phyloP scores from a whole-genome alignment of 2,113 vertebrate genomes.

The Nycticebus coucang region DNA sequence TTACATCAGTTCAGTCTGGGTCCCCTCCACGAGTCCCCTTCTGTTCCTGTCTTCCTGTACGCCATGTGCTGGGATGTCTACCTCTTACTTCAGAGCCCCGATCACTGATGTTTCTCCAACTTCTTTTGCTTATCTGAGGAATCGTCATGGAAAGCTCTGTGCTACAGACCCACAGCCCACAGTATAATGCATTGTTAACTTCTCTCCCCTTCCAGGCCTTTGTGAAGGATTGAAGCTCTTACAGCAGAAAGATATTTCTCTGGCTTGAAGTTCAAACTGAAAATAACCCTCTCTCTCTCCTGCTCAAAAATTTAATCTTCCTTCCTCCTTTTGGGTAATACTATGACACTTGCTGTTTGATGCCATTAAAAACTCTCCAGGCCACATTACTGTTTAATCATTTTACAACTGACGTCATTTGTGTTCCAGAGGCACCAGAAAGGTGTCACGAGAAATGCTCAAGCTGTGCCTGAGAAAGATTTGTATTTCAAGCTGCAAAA shows the following conservation, averaged over 20 bases:
- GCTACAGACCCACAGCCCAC: neutral
- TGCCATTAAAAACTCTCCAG: neutral
- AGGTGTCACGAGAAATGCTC: neutral
- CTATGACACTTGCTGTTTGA: neutral
- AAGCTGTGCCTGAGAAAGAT: neutral
- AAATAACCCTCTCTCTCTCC: neutral
- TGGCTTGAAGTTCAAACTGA: neutral
- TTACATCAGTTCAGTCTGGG: neutral
- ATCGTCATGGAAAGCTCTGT: neutral
- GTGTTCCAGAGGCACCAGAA: neutral
- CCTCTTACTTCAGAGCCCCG: neutral
- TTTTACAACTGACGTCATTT: neutral
- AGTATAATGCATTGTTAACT: neutral
- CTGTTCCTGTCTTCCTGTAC: neutral
- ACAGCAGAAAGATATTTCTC: neutral
- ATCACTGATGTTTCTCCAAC: neutral
- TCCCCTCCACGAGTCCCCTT: neutral
- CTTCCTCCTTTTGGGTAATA: neutral
- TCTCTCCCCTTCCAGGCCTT: neutral
- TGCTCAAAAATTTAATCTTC: neutral
- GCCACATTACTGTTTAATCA: constrained; percentile 16
- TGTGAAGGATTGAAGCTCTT: constrained; percentile 19
- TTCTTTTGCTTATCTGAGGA: neutral
- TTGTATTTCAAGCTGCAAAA: constrained; percentile 1
- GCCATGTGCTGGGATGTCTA: neutral